Evolutionary conservation across 2,888 invertebrate species (phyloP).

Genomic region (Himalopsyche anomala): DNA sequence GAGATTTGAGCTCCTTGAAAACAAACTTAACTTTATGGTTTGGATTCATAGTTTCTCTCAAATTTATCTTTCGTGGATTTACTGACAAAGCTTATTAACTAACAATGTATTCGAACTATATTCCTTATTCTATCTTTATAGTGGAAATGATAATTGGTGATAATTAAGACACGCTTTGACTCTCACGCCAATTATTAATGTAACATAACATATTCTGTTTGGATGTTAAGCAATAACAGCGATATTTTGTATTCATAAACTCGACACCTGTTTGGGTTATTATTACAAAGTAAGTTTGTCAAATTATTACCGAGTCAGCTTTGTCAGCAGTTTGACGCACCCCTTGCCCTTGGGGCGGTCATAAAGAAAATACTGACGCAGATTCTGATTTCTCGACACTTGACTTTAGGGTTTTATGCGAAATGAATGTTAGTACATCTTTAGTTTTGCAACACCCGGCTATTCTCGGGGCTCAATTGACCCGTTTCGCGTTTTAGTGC

Average conservation of each 20-base stretch:
- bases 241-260: slow-evolving; percentile 24
- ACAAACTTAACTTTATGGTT: too few relatives aligned
- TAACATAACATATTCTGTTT: not conserved
- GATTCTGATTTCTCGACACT: slow-evolving; percentile 35
- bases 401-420: slow-evolving; percentile 31
- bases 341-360: not conserved
- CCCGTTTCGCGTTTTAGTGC: slow-evolving; percentile 23
- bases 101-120: not conserved
- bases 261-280: not conserved
- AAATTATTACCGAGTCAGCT: slow-evolving; percentile 27
- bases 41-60: too few relatives aligned
- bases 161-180: not conserved
- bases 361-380: slow-evolving; percentile 42
- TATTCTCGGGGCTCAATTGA: slow-evolving; percentile 19
- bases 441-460: slow-evolving; percentile 35
- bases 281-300: not conserved
- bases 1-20: too few relatives aligned
- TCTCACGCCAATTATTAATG: not conserved
- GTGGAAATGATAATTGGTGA: not conserved
- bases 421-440: slow-evolving; percentile 29
- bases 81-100: too few relatives aligned
- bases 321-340: not conserved
- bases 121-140: not conserved
- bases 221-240: not conserved
- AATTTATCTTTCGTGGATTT: too few relatives aligned